Base-by-base conservation (phyloP, 2,113 vertebrate species). In the Mastomys natalensis region DNA sequence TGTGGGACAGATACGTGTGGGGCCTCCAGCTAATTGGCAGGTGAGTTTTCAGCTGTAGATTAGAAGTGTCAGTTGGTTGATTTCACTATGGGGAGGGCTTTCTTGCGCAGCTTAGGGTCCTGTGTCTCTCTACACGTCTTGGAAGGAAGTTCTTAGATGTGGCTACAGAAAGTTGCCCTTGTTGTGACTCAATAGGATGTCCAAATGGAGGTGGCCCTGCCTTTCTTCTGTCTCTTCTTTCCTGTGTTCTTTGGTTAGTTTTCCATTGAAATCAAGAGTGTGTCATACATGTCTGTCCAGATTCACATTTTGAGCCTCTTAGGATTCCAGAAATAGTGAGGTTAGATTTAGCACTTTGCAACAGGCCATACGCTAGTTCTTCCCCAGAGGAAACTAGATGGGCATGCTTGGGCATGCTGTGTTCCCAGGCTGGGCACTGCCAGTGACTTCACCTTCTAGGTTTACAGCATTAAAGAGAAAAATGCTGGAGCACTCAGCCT, bases 221-320 rank as follows among this genome's bases (percentile, higher is more conserved):
- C n/a, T 62, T 3, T n/a, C 43, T 17, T 82, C 73, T 74, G 68
- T n/a, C 90, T 45, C 86, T 92, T 82, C 84, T 82, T 92, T 73
- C 66, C 84, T 87, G 10, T 48, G 3, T 64, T 82, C 87, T 77
- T 90, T 64, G 76, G 48, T 93, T 78, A 34, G 5, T 93, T 86
- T 82, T 78, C 62, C 68, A 55, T 68, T 84, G 81, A 62, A 87
- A 53, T 78, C 11, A 0, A 16, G 17, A 55, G 77, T 74, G 40
- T 21, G 21, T 6, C n/a, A 22, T 11, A 43, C 72, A 22, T 24
- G 3, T 70, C 82, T 95, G 17, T 84, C 43, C 19, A 31, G 40
- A 66, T 91, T 68, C n/a, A 2, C 9, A 22, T 2, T 84, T 45
- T 51, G 72, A 81, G n/a, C 81, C 29, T 2, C 26, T 13, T 72